phyloP scores from a whole-genome alignment of 53 echinoderm and acorn worm genomes.

The Echinometra lucunter region DNA sequence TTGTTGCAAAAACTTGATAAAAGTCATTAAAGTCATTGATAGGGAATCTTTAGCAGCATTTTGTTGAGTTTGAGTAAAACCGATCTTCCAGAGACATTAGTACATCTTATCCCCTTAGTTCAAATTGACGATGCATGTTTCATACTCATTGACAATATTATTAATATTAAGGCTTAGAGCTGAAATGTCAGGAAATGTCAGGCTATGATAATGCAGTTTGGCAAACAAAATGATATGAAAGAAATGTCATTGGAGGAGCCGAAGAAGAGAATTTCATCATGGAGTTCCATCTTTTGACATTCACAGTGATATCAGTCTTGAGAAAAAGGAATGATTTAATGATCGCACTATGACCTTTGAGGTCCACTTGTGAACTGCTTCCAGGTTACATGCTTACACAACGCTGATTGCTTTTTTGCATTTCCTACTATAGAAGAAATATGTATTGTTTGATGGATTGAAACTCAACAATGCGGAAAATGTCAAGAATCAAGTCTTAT shows the following conservation, averaged over 20 bases:
- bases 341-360: conserved; percentile 7
- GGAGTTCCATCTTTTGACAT: conserved; percentile 44
- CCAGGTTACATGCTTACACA: background rate
- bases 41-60: background rate
- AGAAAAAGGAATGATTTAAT: background rate
- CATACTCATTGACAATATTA: conserved; percentile 25
- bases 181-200: conserved; percentile 58
- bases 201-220: conserved; percentile 47
- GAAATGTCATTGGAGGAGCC: conserved; percentile 39
- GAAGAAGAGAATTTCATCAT: background rate
- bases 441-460: background rate
- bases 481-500: background rate
- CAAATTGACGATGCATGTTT: conserved; percentile 42
- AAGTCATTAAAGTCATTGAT: background rate
- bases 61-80: background rate
- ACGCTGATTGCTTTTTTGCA: background rate
- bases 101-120: background rate
- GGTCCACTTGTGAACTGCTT: background rate
- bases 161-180: conserved; percentile 55
- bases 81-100: background rate
- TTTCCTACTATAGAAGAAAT: background rate
- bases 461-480: background rate
- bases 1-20: too few species aligned
- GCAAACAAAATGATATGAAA: conserved; percentile 41
- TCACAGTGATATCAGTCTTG: conserved; percentile 5